A percentile compares a stretch with the other conserved stretches of the same genome.
Conservation (phyloP, 2,797 vertebrate species). For the Ptychobarbus kaznakovi region DNA sequence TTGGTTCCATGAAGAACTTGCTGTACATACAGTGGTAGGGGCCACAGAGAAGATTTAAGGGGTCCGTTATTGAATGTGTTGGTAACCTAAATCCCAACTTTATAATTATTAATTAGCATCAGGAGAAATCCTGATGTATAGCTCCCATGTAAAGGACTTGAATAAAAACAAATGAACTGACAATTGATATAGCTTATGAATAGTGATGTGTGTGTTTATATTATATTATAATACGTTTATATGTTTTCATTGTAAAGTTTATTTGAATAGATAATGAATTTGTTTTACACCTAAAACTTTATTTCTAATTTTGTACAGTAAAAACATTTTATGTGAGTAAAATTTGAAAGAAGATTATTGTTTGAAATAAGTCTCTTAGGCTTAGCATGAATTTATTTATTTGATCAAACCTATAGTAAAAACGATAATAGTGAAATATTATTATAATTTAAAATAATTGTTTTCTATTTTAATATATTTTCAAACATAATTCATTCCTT, state of each 20-base stretch:
- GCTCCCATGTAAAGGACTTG: neutral
- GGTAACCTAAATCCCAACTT: neutral
- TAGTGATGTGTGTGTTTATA: neutral
- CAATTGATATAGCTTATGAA: neutral
- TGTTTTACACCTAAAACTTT: neutral
- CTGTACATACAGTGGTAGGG: neutral
- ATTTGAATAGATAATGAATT: neutral
- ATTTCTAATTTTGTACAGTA: neutral
- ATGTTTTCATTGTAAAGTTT: neutral
- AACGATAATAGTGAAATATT: neutral
- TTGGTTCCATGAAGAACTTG: neutral
- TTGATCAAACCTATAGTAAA: neutral
- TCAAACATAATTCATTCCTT: neutral
- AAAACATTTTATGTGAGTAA: neutral
- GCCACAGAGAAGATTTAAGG: constrained; percentile 1
- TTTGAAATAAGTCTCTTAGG: neutral
- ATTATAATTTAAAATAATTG: neutral
- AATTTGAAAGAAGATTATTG: no score
- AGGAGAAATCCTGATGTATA: neutral
- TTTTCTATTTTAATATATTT: neutral
- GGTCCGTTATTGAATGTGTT: neutral
- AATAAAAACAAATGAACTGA: neutral
- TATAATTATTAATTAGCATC: constrained; percentile 4
- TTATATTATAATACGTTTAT: neutral
- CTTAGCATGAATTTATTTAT: neutral